These are phyloP conservation scores for Gopherus evgoodei DNA, from an alignment of 2,113 vertebrate genomes.

Conservation along the genomic window DNA sequence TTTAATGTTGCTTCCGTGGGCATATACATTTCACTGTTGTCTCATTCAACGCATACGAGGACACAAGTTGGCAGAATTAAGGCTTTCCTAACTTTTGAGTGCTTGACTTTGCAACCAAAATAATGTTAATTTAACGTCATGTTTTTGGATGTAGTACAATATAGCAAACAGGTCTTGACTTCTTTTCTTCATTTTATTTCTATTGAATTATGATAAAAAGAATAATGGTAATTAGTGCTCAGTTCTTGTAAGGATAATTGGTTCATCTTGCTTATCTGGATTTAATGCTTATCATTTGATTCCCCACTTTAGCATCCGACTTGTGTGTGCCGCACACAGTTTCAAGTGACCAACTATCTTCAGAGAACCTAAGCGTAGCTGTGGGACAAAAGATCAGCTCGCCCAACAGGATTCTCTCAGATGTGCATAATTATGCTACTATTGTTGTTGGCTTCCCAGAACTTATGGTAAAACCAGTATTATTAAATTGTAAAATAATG, in stretches of 20 bases:
- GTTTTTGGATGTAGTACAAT: not conserved
- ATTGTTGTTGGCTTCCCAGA: conserved; percentile 94
- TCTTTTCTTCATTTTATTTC: not conserved
- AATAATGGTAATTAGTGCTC: not conserved
- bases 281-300: conserved; percentile 38
- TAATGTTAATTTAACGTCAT: not conserved
- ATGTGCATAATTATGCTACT: conserved; percentile 84
- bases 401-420: conserved; percentile 92
- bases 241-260: not conserved
- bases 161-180: not conserved
- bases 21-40: not conserved
- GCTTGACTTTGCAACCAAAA: not conserved
- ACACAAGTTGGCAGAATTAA: conserved; percentile 33
- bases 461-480: conserved; percentile 86
- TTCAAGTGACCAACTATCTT: conserved; percentile 89
- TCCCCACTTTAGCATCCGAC: conserved; percentile 76
- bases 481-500: conserved; percentile 29
- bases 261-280: conserved; percentile 40
- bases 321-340: conserved; percentile 81
- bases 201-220: conserved; percentile 8
- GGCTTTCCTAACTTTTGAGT: conserved; percentile 18
- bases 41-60: not conserved
- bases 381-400: conserved; percentile 93
- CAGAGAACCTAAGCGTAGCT: conserved; percentile 92
- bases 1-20: not conserved